phyloP scores from a whole-genome alignment of 2,113 vertebrate genomes.

The Meleagris gallopavo region DNA sequence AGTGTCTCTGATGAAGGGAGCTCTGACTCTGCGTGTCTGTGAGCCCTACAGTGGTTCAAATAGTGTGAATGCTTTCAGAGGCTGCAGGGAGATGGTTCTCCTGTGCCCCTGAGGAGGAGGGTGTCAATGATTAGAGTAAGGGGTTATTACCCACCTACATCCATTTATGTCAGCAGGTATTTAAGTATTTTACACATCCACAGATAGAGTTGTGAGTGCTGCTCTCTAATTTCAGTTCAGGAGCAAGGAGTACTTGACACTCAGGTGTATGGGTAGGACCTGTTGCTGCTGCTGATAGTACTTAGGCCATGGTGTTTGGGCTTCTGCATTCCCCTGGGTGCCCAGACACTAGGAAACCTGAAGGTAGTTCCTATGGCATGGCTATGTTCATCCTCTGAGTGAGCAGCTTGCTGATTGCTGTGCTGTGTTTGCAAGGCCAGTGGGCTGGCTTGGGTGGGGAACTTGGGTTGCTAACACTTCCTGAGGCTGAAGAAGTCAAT shows the following conservation, averaged over 20 bases:
- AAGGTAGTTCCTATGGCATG: not conserved
- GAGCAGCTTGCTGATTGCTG: not conserved
- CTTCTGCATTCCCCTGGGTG: not conserved
- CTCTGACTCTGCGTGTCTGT: not conserved
- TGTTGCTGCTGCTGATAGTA: not conserved
- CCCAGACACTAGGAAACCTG: not conserved
- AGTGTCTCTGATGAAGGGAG: not conserved
- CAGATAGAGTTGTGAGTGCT: not conserved
- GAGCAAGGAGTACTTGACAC: not conserved
- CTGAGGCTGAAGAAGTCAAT: not conserved
- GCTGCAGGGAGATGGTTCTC: not conserved
- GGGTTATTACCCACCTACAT: not conserved
- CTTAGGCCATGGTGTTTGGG: not conserved
- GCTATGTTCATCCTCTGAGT: not conserved
- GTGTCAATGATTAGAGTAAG: not conserved
- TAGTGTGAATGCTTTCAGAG: not conserved
- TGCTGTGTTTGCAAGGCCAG: accelerated
- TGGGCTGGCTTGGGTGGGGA: not conserved
- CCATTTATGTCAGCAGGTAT: not conserved
- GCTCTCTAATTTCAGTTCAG: not conserved
- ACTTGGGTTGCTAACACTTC: not conserved
- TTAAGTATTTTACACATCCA: not conserved
- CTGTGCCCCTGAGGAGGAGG: not conserved
- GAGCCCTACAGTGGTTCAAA: not conserved
- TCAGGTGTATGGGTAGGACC: not conserved